Base-by-base conservation (phyloP, 2,113 vertebrate species). In the Macquaria ambigua region DNA sequence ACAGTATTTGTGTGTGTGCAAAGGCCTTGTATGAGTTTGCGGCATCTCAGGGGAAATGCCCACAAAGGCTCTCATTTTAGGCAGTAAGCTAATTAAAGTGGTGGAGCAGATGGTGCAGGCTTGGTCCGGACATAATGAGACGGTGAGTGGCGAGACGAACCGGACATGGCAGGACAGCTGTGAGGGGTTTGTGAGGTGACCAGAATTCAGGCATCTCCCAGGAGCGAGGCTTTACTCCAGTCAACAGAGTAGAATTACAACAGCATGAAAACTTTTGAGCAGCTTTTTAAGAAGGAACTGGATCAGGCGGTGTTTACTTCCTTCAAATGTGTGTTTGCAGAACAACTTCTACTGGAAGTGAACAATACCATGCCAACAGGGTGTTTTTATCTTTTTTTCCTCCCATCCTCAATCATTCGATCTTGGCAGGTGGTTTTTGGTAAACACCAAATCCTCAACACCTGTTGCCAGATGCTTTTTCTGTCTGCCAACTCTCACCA, bases 361-460 rank as follows among this genome's bases (percentile, higher is more conserved):
- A 87, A 25, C 72, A 59, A 87, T 39, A 23, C 50, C 67, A 28
- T 23, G 79, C 70, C 86, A 85, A 43, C 23, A 55, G 41, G 5
- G 16, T 79, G 46, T 79, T 87, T 86, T 77, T 81, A 18, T 78
- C 14, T 74, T 53, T n/a, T 31, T 61, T 71, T 79, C 23, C 73
- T n/a, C 23, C 56, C 55, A 62, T 88, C 64, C 63, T 82, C 71
- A 82, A 78, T 85, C 85, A 74, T 64, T 88, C 9, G 25, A 93
- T 84, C 74, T 83, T 93, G 91, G 91, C 92, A 92, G 93, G 91
- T 95, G 91, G 61, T 85, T 86, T 87, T 90, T 91, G 88, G 94
- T 93, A 90, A 94, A 94, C 93, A 93, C 90, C 94, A 95, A 95
- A 95, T 94, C 81, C 82, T 87, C 86, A 86, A 69, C 95, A 95